These are phyloP conservation scores for Lepus oiostolus DNA, from an alignment of 2,797 vertebrate genomes.

Conservation along the genomic window DNA sequence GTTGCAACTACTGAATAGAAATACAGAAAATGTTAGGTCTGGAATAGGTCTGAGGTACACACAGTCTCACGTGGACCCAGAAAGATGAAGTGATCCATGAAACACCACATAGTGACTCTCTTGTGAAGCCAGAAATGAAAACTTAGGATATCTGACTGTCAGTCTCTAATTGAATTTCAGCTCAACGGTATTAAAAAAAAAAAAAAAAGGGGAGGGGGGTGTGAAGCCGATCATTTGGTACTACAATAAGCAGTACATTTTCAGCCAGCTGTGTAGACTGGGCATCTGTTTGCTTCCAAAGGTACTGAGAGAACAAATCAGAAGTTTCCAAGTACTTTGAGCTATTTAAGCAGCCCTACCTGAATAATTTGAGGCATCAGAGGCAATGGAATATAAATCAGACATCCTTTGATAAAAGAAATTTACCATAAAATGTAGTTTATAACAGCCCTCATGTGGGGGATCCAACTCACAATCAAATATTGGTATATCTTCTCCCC, in stretches of 20 bases:
- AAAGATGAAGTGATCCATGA: neutral
- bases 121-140: slow-evolving; percentile 39
- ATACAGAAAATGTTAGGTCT: neutral
- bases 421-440: slow-evolving; percentile 30
- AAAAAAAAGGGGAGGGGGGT: no score
- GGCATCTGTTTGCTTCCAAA: slow-evolving; percentile 27
- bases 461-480: slow-evolving; percentile 42
- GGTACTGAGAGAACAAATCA: slow-evolving; percentile 39
- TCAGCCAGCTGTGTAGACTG: neutral
- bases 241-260: neutral
- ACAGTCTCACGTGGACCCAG: neutral
- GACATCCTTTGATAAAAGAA: slow-evolving; percentile 27
- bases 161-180: neutral
- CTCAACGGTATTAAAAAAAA: neutral
- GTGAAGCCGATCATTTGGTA: neutral
- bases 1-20: neutral
- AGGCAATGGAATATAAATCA: neutral
- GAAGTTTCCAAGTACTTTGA: slow-evolving; percentile 3
- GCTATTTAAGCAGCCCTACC: neutral
- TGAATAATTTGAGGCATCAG: slow-evolving; percentile 2
- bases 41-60: neutral
- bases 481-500: neutral
- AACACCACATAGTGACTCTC: neutral
- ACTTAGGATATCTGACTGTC: neutral
- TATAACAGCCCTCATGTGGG: neutral